Percentiles rank a stretch among this genome's conserved stretches.
phyloP scores from a whole-genome alignment of 2,888 invertebrate species.

The Neria commutata region DNA sequence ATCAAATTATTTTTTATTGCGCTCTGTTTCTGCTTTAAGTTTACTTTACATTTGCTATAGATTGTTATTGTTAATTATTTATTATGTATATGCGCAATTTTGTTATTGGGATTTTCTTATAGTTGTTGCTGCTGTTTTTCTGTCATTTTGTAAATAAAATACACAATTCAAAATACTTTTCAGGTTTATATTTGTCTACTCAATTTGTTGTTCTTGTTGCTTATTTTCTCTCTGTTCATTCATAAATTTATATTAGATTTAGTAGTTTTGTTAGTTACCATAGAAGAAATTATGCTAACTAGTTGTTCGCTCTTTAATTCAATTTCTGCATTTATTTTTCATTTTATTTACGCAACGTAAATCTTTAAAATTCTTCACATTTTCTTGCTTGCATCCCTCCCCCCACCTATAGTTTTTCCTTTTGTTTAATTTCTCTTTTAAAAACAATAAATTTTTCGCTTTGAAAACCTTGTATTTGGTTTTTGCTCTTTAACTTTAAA shows the following conservation, averaged over 20 bases:
- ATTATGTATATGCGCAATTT: slow-evolving; percentile 10
- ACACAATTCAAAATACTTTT: slow-evolving; percentile 48
- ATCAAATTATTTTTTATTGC: neutral
- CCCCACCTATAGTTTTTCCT: no score
- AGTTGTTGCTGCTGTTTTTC: slow-evolving; percentile 1
- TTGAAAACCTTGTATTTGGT: no score
- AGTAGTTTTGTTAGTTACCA: slow-evolving; percentile 9
- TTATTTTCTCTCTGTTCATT: neutral
- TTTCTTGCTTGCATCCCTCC: no score
- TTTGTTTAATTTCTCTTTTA: no score
- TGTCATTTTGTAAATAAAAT: slow-evolving; percentile 42
- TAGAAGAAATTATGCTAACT: slow-evolving; percentile 16
- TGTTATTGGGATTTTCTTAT: neutral
- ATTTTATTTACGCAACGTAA: no score
- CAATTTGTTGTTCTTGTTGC: slow-evolving; percentile 34
- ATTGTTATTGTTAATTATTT: neutral
- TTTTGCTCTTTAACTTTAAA: slow-evolving; percentile 13
- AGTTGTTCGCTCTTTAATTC: neutral
- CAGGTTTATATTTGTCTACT: slow-evolving; percentile 38
- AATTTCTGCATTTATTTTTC: neutral
- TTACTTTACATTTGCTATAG: neutral
- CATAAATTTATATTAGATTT: slow-evolving; percentile 16
- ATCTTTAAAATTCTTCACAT: no score
- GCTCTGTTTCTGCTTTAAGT: neutral
- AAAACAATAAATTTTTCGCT: no score